These are phyloP conservation scores for Trissoscelio sp. DNA, from an alignment of 2,888 invertebrate genomes.

Conservation along the genomic window DNA sequence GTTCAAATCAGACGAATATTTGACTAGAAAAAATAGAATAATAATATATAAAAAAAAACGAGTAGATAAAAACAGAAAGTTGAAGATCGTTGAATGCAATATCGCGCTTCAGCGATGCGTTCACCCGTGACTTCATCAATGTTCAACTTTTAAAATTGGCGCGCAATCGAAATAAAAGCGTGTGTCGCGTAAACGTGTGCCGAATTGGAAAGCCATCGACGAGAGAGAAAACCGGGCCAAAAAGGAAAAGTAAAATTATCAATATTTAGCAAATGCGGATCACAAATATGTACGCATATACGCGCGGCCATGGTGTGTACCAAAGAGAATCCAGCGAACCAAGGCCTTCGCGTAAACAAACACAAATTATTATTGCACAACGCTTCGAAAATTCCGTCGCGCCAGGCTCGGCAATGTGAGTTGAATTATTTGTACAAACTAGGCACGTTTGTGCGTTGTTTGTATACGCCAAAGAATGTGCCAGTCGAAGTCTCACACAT, in stretches of 20 bases:
- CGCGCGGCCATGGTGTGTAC: conserved; percentile 34
- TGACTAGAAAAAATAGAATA: background rate
- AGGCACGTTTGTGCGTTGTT: conserved; percentile 74
- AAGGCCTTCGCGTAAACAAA: conserved; percentile 72
- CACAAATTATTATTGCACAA: conserved; percentile 75
- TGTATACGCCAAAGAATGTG: conserved; percentile 73
- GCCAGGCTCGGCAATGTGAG: conserved; percentile 71
- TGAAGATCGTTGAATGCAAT: too few relatives aligned
- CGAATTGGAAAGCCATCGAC: conserved; percentile 1
- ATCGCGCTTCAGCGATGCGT: too few relatives aligned
- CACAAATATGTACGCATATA: conserved; percentile 46
- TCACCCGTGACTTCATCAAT: conserved; percentile 3
- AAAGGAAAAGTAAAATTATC: conserved; percentile 47
- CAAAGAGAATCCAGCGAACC: conserved; percentile 59
- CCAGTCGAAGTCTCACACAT: conserved; percentile 70
- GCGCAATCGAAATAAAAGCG: conserved; percentile 6
- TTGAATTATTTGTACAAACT: conserved; percentile 81
- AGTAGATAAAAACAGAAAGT: too few relatives aligned
- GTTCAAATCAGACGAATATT: too few relatives aligned
- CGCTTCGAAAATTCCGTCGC: conserved; percentile 73
- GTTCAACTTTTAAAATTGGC: conserved; percentile 12
- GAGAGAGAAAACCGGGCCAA: background rate
- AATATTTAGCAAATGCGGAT: conserved; percentile 62
- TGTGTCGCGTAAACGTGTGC: background rate
- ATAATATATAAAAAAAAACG: background rate